Conservation (phyloP, 2,888 invertebrate genomes). For the Megamerina dolium region DNA sequence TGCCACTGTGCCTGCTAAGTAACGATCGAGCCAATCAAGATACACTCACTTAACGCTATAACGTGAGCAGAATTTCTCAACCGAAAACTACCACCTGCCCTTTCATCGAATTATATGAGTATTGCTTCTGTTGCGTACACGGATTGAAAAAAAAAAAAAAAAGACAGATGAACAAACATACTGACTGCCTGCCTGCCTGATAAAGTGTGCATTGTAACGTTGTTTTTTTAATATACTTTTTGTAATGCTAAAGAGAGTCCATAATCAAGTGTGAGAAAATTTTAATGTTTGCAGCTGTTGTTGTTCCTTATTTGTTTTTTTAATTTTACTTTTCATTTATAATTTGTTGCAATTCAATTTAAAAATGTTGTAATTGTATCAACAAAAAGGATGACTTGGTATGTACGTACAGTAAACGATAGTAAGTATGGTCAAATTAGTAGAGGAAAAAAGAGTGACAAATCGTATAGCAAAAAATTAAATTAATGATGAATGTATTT, state of each 20-base stretch:
- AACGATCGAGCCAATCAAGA: slow-evolving; percentile 3
- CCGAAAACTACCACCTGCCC: slow-evolving; percentile 44
- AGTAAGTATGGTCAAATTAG: too few species aligned
- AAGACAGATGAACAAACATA: slow-evolving; percentile 4
- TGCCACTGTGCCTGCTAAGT: slow-evolving; percentile 32
- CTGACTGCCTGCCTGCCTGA: slow-evolving; percentile 15
- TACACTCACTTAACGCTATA: slow-evolving; percentile 2
- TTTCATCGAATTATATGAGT: slow-evolving; percentile 35
- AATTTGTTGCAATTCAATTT: slow-evolving; percentile 10
- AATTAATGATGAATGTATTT: too few species aligned
- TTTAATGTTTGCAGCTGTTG: slow-evolving; percentile 45
- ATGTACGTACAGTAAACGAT: too few species aligned
- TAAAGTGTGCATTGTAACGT: slow-evolving; percentile 10
- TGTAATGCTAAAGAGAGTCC: not conserved
- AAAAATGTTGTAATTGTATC: too few species aligned
- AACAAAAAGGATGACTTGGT: too few species aligned
- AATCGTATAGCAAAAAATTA: too few species aligned
- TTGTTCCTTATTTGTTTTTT: slow-evolving; percentile 28
- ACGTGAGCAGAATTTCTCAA: slow-evolving; percentile 9
- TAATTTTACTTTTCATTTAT: slow-evolving; percentile 8
- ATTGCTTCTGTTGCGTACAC: slow-evolving; percentile 45
- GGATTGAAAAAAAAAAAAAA: slow-evolving; percentile 10
- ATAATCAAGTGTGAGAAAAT: slow-evolving; percentile 44
- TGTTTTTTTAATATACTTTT: slow-evolving; percentile 2
- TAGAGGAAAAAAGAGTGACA: too few species aligned